phyloP scores from a whole-genome alignment of 2,113 vertebrate genomes.

The Crotophaga sulcirostris region DNA sequence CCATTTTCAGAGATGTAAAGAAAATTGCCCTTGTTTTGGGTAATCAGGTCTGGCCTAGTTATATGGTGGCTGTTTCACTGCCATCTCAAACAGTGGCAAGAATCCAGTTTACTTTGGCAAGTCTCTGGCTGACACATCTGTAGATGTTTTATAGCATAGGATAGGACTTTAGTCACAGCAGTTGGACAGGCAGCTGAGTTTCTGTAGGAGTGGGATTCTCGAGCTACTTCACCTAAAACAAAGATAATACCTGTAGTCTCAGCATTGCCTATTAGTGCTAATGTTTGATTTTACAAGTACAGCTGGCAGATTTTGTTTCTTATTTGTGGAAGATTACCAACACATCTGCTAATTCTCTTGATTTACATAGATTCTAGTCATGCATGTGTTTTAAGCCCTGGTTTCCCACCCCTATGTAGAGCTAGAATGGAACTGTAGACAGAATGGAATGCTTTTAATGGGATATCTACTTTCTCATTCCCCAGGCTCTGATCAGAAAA shows the following conservation, averaged over 20 bases:
- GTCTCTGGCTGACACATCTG: background rate
- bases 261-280: background rate
- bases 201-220: background rate
- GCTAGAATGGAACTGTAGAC: background rate
- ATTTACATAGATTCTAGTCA: background rate
- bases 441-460: background rate
- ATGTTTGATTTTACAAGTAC: conserved; percentile 1
- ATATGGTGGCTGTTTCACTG: background rate
- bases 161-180: background rate
- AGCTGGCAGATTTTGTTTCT: background rate
- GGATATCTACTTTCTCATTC: background rate
- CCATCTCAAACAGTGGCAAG: conserved; percentile 21
- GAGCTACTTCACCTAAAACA: background rate
- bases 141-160: background rate
- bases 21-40: conserved; percentile 46
- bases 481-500: background rate
- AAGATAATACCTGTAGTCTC: background rate
- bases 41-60: conserved; percentile 32
- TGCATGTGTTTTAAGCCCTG: background rate
- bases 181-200: background rate
- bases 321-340: conserved; percentile 6
- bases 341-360: background rate
- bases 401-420: background rate
- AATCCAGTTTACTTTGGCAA: conserved; percentile 42
- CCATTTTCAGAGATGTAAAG: conserved; percentile 20